Conservation (phyloP, 1,140 invertebrate genomes). For the Tribolium madens region DNA sequence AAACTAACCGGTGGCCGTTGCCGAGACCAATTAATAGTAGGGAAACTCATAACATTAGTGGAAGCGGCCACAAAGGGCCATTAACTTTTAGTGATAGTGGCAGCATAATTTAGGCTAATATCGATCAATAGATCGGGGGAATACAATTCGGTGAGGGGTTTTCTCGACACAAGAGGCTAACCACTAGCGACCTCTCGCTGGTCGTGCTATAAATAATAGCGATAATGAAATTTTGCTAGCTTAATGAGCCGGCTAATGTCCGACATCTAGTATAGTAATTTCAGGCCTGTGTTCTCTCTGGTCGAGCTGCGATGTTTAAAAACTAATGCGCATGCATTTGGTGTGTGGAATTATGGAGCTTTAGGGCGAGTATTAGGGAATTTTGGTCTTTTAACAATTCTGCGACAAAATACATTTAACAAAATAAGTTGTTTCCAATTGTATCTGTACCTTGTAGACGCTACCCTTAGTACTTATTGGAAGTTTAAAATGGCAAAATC, state of each 20-base stretch:
- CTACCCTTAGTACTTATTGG: too few relatives aligned
- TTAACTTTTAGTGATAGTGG: conserved; percentile 55
- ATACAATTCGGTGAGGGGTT: conserved; percentile 45
- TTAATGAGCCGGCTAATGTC: conserved; percentile 51
- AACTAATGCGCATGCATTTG: conserved; percentile 1
- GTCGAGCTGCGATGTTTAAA: background rate
- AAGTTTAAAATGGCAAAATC: too few relatives aligned
- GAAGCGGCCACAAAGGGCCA: conserved; percentile 53
- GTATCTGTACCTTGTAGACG: too few relatives aligned
- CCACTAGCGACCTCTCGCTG: conserved; percentile 46
- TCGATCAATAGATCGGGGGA: conserved; percentile 49
- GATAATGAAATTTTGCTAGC: conserved; percentile 45
- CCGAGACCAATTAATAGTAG: conserved; percentile 50
- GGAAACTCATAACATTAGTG: conserved; percentile 53
- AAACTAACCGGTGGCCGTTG: conserved; percentile 36
- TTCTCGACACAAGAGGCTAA: conserved; percentile 50
- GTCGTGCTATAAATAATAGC: conserved; percentile 47
- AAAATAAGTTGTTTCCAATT: too few relatives aligned
- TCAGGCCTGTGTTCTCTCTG: background rate
- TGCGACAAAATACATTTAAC: background rate
- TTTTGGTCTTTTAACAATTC: background rate
- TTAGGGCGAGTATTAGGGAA: too few relatives aligned
- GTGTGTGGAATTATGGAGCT: too few relatives aligned
- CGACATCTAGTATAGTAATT: conserved; percentile 31
- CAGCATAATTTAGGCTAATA: conserved; percentile 49